Evolutionary conservation across 2,888 invertebrate genomes (phyloP), one percentile per base, ranked within the genome.

Genomic region (Meghimatium bilineatum): DNA sequence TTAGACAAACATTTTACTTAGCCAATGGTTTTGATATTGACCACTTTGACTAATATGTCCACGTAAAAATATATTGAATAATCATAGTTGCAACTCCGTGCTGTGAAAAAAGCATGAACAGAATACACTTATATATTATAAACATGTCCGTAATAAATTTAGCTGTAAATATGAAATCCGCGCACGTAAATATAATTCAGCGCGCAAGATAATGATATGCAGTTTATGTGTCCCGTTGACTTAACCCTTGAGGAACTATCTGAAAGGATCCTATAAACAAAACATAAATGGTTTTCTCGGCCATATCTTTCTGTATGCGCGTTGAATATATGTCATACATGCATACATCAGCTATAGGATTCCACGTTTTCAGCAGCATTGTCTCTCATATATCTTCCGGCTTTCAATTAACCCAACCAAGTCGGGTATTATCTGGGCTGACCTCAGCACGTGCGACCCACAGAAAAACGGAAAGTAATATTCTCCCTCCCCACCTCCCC

Each of bases 331-430:
- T 38, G 44, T 49, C 44, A 29, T 2, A n/a, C 23, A 0, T 72
- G 44, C 44, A 72, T 72, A n/a, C 44, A 72, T 72, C 72, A 12
- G 5, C 44, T n/a, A 38, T 12, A 5, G 49, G 44, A 72, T 44
- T 44, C n/a, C 44, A 38, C 72, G n/a, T n/a, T 10, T 72, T 44
- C n/a, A 72, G 17, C 44, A 44, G 5, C n/a, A 72, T 72, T n/a
- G 36, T 49, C 72, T 49, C 72, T 12, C n/a, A 72, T 72, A 44
- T 14, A 72, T 72, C 72, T 72, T 29, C 14, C 44, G 72, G 29
- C 72, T 44, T 72, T 72, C 72, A 72, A 72, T 72, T 72, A 72
- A 72, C 72, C 72, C 72, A 6, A 20, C 12, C n/a, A 72, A 72
- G 38, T 72, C 49, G 12, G 72, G 44, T 29, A 12, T 29, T 26